Evolutionary conservation across 23 tunicate genomes (phyloP), one percentile per base, ranked within the genome.

Genomic region (Pegea sp.): DNA sequence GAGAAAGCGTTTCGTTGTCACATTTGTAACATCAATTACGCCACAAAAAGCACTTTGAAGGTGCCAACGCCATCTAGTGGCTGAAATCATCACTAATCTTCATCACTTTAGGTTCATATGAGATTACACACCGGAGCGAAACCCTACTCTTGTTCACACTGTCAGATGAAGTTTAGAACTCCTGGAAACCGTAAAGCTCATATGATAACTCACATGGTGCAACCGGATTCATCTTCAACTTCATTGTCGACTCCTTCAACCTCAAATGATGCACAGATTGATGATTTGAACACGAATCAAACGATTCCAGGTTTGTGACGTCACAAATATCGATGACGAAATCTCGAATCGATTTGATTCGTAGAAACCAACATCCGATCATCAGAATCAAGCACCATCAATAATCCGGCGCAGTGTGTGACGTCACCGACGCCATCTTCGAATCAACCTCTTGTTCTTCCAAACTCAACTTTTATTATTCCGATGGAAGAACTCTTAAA

Each of bases 141-240:
- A 18, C 95, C 95, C 1, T 84, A 66, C 86, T 73, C 73, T 42
- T 84, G 95, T 63, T 69, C 95, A 6, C 67, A 72, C 52, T 84
- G 95, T 49, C 50, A 61, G 1, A 16, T 33, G 22, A 62, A 54
- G 26, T 84, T 84, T 33, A 67, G 86, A 1, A 67, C 95, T 16
- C 58, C 95, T 11, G 66, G 76, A 33, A 61, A 62, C 23, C 58
- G 95, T 19, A 67, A 62, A 27, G 49, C 42, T 56, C 95, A 84
- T 60, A 74, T 84, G 22, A 18, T 22, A 54, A 54, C 7, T 19
- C 11, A 25, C n/a, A n/a, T n/a, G n/a, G n/a, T n/a, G n/a, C n/a
- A n/a, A n/a, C n/a, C n/a, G n/a, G n/a, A n/a, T n/a, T n/a, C n/a
- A n/a, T n/a, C n/a, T n/a, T n/a, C n/a, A n/a, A n/a, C n/a, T n/a